Evolutionary conservation across 2,888 invertebrate species (phyloP).

Genomic region (Coelinius sp.): DNA sequence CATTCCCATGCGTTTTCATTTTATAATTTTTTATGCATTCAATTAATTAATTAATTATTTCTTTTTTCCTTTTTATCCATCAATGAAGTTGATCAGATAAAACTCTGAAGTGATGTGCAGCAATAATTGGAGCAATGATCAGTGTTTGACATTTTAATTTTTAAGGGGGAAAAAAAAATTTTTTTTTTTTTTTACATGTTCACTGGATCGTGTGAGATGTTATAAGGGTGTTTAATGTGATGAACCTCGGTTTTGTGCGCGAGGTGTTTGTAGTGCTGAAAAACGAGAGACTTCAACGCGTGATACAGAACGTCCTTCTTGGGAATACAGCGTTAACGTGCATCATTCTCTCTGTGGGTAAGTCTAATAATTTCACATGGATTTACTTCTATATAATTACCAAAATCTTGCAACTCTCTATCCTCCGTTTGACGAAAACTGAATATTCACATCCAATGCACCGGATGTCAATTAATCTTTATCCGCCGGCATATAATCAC

Average conservation of each 20-base stretch:
- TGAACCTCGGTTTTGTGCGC: not conserved
- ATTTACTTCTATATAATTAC: too few species aligned
- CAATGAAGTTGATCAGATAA: not conserved
- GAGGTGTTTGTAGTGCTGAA: constrained; percentile 13
- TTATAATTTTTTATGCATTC: not conserved
- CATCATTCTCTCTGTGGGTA: not conserved
- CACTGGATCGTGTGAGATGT: not conserved
- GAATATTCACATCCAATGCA: not conserved
- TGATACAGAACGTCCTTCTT: not conserved
- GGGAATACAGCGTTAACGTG: not conserved
- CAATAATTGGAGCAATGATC: not conserved
- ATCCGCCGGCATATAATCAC: too few species aligned
- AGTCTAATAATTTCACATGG: too few species aligned
- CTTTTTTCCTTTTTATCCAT: not conserved
- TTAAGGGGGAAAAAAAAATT: not conserved
- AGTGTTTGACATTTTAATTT: constrained; percentile 9
- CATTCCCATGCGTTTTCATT: not conserved
- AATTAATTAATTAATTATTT: constrained; percentile 4
- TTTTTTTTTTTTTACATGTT: not conserved
- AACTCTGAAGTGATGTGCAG: not conserved
- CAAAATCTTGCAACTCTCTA: too few species aligned
- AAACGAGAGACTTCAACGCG: constrained; percentile 21
- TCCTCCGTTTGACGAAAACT: too few species aligned
- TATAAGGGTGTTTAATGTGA: not conserved
- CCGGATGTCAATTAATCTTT: too few species aligned